phyloP scores from a whole-genome alignment of 2,113 vertebrate genomes.

The Willisornis vidua region DNA sequence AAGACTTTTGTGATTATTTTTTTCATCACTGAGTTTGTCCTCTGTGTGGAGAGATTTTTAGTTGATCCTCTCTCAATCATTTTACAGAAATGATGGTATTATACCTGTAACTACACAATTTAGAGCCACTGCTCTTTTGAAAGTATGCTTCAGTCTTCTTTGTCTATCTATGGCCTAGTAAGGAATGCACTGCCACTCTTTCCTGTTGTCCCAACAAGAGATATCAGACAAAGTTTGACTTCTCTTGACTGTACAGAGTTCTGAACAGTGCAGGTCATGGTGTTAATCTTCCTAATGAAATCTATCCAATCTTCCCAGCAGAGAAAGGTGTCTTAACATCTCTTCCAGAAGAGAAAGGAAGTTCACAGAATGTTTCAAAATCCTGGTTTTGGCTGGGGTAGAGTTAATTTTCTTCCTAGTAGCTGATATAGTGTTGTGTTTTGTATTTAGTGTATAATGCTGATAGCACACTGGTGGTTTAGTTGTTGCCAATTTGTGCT shows the following conservation, averaged over 20 bases:
- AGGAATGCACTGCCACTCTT: neutral
- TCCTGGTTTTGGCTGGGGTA: neutral
- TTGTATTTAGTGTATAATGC: neutral
- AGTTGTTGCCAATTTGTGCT: neutral
- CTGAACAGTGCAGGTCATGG: neutral
- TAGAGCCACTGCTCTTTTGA: neutral
- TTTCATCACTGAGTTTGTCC: neutral
- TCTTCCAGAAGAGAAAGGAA: neutral
- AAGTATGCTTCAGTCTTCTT: neutral
- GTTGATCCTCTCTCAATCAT: neutral
- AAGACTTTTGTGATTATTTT: neutral
- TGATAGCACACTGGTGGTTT: neutral
- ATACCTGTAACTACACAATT: neutral
- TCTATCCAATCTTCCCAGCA: neutral
- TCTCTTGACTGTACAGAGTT: neutral
- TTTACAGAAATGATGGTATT: neutral
- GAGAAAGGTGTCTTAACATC: neutral
- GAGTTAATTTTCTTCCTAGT: neutral
- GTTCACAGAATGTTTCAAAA: neutral
- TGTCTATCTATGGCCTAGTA: neutral
- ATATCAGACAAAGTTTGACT: neutral
- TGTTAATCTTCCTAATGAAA: neutral
- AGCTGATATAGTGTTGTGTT: neutral
- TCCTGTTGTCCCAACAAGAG: neutral
- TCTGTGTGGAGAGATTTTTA: neutral